Evolutionary conservation across 1,140 invertebrate genomes (phyloP).

Genomic region (Drosophila athabasca): DNA sequence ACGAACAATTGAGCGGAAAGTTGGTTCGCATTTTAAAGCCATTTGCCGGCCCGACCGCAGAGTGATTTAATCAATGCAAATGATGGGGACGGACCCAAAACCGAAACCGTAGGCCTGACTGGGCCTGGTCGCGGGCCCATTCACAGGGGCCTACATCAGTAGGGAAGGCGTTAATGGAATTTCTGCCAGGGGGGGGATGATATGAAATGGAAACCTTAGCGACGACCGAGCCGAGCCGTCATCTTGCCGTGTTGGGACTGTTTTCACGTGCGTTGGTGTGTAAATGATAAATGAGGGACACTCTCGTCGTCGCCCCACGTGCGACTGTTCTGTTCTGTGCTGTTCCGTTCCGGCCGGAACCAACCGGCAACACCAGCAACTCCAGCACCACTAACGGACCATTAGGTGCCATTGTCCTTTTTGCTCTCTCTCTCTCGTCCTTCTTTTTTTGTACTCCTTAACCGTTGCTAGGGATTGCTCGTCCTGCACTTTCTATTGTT

Average conservation of each 20-base stretch:
- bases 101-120: too few relatives aligned
- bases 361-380: slow-evolving; percentile 51
- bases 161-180: slow-evolving; percentile 62
- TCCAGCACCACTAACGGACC: slow-evolving; percentile 60
- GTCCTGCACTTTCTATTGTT: slow-evolving; percentile 40
- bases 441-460: slow-evolving; percentile 30
- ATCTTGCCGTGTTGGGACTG: slow-evolving; percentile 61
- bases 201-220: slow-evolving; percentile 46
- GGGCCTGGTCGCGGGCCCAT: slow-evolving; percentile 1
- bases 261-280: slow-evolving; percentile 75
- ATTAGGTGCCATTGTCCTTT: slow-evolving; percentile 73
- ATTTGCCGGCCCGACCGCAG: slow-evolving; percentile 68
- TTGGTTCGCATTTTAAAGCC: slow-evolving; percentile 59
- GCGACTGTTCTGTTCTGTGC: slow-evolving; percentile 43
- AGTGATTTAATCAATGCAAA: slow-evolving; percentile 81
- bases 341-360: slow-evolving; percentile 43
- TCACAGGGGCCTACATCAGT: slow-evolving; percentile 48
- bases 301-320: slow-evolving; percentile 37
- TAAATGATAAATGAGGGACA: slow-evolving; percentile 80
- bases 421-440: slow-evolving; percentile 9
- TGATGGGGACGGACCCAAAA: slow-evolving; percentile 22
- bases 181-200: slow-evolving; percentile 12
- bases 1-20: slow-evolving; percentile 70
- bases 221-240: slow-evolving; percentile 17
- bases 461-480: slow-evolving; percentile 34